Percentiles rank a stretch among this genome's conserved stretches.
Conservation (phyloP, 2,797 vertebrate genomes). For the Falco novaeseelandiae region DNA sequence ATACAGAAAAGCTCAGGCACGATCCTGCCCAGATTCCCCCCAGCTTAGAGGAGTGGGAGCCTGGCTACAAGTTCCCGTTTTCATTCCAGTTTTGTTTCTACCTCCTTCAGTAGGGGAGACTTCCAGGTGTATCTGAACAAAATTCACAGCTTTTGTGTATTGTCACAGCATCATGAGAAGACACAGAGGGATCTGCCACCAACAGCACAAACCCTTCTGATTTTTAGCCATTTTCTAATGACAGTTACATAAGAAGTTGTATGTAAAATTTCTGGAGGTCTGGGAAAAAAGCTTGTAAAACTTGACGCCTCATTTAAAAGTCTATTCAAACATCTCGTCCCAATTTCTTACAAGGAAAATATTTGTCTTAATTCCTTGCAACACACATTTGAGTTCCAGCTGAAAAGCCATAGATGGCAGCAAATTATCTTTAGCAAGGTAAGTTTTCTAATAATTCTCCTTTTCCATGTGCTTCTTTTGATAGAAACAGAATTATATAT, state of each 20-base stretch:
- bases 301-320: neutral
- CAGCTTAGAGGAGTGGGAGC: neutral
- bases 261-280: neutral
- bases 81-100: neutral
- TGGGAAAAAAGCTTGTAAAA: neutral
- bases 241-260: neutral
- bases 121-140: neutral
- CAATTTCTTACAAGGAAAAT: neutral
- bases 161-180: neutral
- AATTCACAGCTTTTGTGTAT: neutral
- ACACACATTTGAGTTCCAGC: neutral
- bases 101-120: neutral
- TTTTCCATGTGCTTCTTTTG: neutral
- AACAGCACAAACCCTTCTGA: neutral
- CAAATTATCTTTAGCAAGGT: neutral
- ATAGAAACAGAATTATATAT: neutral
- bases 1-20: neutral
- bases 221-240: neutral
- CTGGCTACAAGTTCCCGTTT: neutral
- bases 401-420: slow-evolving; percentile 9
- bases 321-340: neutral
- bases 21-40: no score
- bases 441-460: neutral
- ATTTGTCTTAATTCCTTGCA: neutral
- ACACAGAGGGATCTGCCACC: neutral